These are phyloP conservation scores for Falco concolor DNA, from an alignment of 2,797 vertebrate species.

Conservation along the genomic window DNA sequence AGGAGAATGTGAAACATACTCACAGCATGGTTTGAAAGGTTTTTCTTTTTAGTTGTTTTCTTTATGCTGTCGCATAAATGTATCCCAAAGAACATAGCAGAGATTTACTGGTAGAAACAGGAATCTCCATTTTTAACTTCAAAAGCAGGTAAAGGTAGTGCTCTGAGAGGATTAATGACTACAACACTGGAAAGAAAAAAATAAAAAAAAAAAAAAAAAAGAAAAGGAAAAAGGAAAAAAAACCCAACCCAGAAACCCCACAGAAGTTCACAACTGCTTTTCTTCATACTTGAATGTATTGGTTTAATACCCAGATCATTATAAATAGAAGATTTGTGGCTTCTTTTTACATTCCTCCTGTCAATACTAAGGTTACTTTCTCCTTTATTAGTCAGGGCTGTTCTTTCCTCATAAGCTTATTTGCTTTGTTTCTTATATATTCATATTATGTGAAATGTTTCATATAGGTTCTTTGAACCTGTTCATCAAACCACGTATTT, in stretches of 20 bases:
- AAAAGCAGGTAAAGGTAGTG: background rate
- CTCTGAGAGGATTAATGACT: background rate
- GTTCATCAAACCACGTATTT: background rate
- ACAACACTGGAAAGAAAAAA: background rate
- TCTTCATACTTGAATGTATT: background rate
- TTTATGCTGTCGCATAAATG: background rate
- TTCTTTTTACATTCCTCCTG: background rate
- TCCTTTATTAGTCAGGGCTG: background rate
- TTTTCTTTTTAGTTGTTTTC: background rate
- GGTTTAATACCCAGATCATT: background rate
- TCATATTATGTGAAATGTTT: background rate
- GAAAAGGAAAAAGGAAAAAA: fast-evolving
- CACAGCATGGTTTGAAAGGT: background rate
- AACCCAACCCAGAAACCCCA: background rate
- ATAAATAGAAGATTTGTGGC: background rate
- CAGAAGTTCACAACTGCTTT: background rate
- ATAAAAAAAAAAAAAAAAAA: background rate
- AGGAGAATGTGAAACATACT: background rate
- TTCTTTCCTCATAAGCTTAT: background rate
- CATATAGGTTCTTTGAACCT: background rate
- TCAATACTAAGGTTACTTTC: background rate
- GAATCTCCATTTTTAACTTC: background rate
- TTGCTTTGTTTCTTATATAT: background rate
- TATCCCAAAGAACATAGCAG: background rate
- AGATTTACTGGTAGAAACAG: background rate